These are phyloP conservation scores for Chanos chanos DNA, from an alignment of 2,797 vertebrate genomes.

Conservation along the genomic window DNA sequence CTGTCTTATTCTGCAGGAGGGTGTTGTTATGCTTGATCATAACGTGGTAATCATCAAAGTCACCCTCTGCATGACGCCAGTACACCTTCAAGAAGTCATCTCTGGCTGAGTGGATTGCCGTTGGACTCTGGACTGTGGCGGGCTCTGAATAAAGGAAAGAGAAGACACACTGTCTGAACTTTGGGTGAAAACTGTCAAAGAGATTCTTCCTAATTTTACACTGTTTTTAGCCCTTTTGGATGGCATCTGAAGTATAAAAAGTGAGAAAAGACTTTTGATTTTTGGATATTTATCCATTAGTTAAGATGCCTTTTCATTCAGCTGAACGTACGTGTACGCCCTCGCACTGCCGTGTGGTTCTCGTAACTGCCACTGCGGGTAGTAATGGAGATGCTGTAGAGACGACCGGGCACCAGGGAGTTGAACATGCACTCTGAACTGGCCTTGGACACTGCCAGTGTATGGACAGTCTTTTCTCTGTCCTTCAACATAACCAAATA, in stretches of 20 bases:
- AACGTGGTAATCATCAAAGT: conserved; percentile 85
- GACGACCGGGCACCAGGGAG: conserved; percentile 80
- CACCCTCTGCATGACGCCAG: conserved; percentile 86
- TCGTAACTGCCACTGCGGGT: conserved; percentile 81
- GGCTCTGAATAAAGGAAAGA: conserved; percentile 73
- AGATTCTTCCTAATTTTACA: too few species aligned
- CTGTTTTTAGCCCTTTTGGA: too few species aligned
- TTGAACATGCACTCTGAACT: conserved; percentile 83
- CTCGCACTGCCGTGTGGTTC: conserved; percentile 73
- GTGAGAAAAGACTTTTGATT: too few species aligned
- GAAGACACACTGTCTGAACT: neutral
- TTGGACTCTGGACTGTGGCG: conserved; percentile 84
- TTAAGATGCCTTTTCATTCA: too few species aligned
- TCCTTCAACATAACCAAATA: conserved; percentile 83
- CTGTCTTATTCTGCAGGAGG: conserved; percentile 75
- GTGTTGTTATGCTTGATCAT: conserved; percentile 84
- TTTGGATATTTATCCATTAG: too few species aligned
- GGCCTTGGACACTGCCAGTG: conserved; percentile 69
- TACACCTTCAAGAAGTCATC: conserved; percentile 90
- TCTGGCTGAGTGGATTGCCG: conserved; percentile 83
- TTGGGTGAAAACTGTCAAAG: too few species aligned
- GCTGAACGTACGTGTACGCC: conserved; percentile 90
- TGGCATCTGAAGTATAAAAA: too few species aligned
- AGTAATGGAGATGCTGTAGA: conserved; percentile 81
- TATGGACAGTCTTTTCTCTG: conserved; percentile 61